These are phyloP conservation scores for Bryconaethiops microstoma DNA, from an alignment of 2,797 vertebrate species.

Conservation along the genomic window DNA sequence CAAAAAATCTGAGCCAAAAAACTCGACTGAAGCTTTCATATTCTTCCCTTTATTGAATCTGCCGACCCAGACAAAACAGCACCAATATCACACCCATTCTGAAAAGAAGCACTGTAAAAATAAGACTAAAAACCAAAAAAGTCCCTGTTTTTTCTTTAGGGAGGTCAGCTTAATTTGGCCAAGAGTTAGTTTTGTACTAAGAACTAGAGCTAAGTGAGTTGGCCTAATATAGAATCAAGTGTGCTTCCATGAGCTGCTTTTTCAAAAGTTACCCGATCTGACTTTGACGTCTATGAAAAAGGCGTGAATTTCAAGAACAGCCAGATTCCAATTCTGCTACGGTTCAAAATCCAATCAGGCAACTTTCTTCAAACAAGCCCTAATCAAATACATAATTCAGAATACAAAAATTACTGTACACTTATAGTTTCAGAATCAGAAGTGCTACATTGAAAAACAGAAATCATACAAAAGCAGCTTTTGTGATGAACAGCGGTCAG, in stretches of 20 bases:
- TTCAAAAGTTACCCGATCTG: not conserved
- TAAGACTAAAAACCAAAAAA: not conserved
- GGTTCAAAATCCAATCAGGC: not conserved
- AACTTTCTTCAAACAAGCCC: not conserved
- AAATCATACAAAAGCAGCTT: conserved; percentile 20
- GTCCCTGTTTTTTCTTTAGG: not conserved
- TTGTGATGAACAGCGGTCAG: not conserved
- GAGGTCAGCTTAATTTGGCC: not conserved
- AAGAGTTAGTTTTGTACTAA: not conserved
- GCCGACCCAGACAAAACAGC: conserved; percentile 8
- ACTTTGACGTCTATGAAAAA: not conserved
- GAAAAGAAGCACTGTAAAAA: conserved; percentile 10
- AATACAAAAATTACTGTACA: conserved; percentile 44
- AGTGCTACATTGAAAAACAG: conserved; percentile 28
- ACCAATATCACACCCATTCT: conserved; percentile 8
- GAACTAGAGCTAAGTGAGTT: not conserved
- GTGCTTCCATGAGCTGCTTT: not conserved
- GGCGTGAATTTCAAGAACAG: not conserved
- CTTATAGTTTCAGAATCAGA: conserved; percentile 14
- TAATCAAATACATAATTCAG: conserved; percentile 12
- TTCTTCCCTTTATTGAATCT: not conserved
- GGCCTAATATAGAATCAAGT: not conserved
- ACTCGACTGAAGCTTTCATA: not conserved
- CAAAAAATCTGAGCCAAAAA: not conserved
- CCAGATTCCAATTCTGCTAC: not conserved